A percentile compares a stretch with the other conserved stretches of the same genome.
Evolutionary conservation across 2,797 vertebrate species (phyloP).

Genomic region (Xenopus petersii): DNA sequence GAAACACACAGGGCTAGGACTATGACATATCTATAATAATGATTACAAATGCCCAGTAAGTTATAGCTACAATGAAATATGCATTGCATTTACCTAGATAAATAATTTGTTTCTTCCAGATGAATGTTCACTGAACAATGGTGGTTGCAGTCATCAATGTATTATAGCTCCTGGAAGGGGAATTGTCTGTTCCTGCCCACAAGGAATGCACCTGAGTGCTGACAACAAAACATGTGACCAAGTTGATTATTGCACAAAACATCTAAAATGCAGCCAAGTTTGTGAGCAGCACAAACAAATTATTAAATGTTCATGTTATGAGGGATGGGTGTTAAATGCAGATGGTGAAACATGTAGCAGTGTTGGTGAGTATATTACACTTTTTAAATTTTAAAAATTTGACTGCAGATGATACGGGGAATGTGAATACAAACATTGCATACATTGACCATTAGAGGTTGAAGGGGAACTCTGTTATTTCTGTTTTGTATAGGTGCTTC

Average conservation of each 20-base stretch:
- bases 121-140: slow-evolving; percentile 87
- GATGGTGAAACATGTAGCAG: slow-evolving; percentile 90
- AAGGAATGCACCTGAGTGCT: slow-evolving; percentile 77
- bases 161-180: slow-evolving; percentile 87
- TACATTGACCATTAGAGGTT: too few relatives aligned
- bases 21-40: too few relatives aligned
- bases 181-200: slow-evolving; percentile 88
- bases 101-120: slow-evolving; percentile 64
- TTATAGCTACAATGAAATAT: too few relatives aligned
- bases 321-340: slow-evolving; percentile 85
- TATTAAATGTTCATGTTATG: slow-evolving; percentile 95
- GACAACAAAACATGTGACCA: slow-evolving; percentile 90
- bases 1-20: too few relatives aligned
- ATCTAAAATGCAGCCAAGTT: slow-evolving; percentile 91
- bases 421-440: too few relatives aligned
- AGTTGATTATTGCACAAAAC: slow-evolving; percentile 88
- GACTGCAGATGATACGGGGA: too few relatives aligned
- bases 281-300: slow-evolving; percentile 93
- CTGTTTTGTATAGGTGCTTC: too few relatives aligned
- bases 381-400: background rate
- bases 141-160: slow-evolving; percentile 95
- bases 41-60: too few relatives aligned
- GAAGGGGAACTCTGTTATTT: too few relatives aligned
- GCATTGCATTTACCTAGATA: too few relatives aligned
- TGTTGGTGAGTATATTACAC: slow-evolving; percentile 69